Conservation (phyloP, 2,797 vertebrate genomes). For the Anabas testudineus region DNA sequence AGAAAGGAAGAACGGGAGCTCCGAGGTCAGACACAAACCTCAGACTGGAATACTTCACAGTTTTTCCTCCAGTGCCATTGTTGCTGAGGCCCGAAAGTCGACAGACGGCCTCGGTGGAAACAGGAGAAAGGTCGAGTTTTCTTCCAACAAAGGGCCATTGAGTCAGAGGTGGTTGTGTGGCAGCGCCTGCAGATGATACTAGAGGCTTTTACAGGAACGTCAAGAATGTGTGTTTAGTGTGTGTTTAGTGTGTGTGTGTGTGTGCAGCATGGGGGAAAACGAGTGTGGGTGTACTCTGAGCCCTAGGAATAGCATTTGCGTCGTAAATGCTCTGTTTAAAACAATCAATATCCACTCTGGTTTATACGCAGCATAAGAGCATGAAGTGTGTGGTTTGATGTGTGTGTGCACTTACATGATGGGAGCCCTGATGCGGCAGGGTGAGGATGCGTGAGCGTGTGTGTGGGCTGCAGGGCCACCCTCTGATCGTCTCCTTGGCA, state of each 20-base stretch:
- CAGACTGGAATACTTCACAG: constrained; percentile 64
- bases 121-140: constrained; percentile 52
- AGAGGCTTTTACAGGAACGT: constrained; percentile 55
- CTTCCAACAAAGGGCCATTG: constrained; percentile 46
- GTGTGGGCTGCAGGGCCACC: constrained; percentile 80
- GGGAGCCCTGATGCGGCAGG: constrained; percentile 63
- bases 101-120: constrained; percentile 32
- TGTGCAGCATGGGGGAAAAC: constrained; percentile 55
- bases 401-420: constrained; percentile 39
- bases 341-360: constrained; percentile 79
- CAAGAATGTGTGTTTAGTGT: constrained; percentile 55
- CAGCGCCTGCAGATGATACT: constrained; percentile 53
- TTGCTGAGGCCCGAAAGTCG: constrained; percentile 34
- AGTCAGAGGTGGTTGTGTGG: constrained; percentile 51
- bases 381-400: constrained; percentile 52
- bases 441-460: constrained; percentile 79
- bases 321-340: constrained; percentile 81
- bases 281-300: constrained; percentile 72
- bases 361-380: constrained; percentile 55
- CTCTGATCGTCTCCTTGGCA: constrained; percentile 81
- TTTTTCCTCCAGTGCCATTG: constrained; percentile 55
- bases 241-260: neutral
- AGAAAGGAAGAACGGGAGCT: constrained; percentile 70
- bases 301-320: constrained; percentile 75
- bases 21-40: constrained; percentile 58